Base-by-base conservation (phyloP, 2,888 invertebrate species). In the Drosophila putrida region DNA sequence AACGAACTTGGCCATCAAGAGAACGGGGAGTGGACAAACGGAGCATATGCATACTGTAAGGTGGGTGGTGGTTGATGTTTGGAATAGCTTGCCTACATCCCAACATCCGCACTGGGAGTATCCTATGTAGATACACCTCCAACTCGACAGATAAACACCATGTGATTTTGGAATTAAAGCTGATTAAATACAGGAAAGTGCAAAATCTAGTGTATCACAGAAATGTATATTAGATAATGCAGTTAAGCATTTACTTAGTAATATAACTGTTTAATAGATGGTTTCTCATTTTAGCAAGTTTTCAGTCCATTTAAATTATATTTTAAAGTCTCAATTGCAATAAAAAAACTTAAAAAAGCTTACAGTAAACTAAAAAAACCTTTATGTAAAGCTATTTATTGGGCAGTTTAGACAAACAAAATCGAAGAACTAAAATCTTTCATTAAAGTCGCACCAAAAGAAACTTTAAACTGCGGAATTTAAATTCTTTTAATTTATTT, bases 1-100 rank as follows among this genome's bases (percentile, higher is more conserved):
- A 85, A 88, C 89, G 57, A 57, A 31, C 49, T 20, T 11, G 10
- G 35, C 15, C 43, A 28, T 5, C 8, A 9, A 9, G 8, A 31
- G 31, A n/a, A 15, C 6, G 13, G n/a, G 4, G 35, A 13, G 27
- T 15, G 25, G 11, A 11, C 13, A 35, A 55, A 44, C 41, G 9
- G 5, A 20, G 25, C 43, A 43, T 44, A 39, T 53, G 51, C 13
- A 28, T 38, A 38, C 28, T 51, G 27, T 15, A n/a, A 9, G 6
- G 9, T 54, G 39, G 53, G 51, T 27, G 38, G 41, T 33, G 15
- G n/a, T 9, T 15, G 47, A 15, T 43, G 31, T 20, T 20, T 20
- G 44, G 10, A 44, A 33, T 35, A 35, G 13, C 35, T 25, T 11
- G 51, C 2, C 38, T 51, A 8, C 36, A 36, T 13, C 13, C 31